Conservation (phyloP, 2,888 invertebrate genomes). For the Lutraria lutraria region DNA sequence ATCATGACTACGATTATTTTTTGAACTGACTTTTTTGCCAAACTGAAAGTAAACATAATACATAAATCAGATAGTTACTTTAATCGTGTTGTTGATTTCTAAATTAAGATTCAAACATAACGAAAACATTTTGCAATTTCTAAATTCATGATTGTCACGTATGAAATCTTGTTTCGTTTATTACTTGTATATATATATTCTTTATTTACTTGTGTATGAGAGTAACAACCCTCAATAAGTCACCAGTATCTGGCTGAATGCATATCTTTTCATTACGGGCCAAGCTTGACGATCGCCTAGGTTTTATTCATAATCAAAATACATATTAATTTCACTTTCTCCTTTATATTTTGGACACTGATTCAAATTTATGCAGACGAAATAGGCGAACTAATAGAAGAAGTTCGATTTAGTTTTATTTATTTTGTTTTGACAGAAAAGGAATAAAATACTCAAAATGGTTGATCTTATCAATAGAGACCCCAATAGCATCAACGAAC, state of each 20-base stretch:
- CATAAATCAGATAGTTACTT: too few relatives aligned
- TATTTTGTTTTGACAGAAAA: background rate
- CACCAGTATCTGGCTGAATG: background rate
- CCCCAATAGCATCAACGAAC: conserved; percentile 53
- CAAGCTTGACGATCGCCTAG: conserved; percentile 11
- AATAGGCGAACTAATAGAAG: background rate
- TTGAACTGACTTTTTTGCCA: too few relatives aligned
- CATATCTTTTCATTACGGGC: conserved; percentile 1
- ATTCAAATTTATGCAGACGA: background rate
- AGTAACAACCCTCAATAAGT: background rate
- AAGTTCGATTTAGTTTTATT: background rate
- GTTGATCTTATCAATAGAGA: conserved; percentile 51
- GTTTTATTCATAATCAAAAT: background rate
- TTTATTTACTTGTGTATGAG: too few relatives aligned
- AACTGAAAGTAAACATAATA: too few relatives aligned
- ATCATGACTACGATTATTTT: too few relatives aligned
- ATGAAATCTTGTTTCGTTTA: background rate
- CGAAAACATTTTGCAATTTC: background rate
- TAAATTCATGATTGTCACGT: background rate
- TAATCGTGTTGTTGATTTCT: too few relatives aligned
- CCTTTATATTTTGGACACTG: background rate
- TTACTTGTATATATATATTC: too few relatives aligned
- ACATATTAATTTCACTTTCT: background rate
- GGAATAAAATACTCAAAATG: conserved; percentile 7
- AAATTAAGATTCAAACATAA: too few relatives aligned